Evolutionary conservation across 2,888 invertebrate species (phyloP).

Genomic region (Mactromeris polynyma): DNA sequence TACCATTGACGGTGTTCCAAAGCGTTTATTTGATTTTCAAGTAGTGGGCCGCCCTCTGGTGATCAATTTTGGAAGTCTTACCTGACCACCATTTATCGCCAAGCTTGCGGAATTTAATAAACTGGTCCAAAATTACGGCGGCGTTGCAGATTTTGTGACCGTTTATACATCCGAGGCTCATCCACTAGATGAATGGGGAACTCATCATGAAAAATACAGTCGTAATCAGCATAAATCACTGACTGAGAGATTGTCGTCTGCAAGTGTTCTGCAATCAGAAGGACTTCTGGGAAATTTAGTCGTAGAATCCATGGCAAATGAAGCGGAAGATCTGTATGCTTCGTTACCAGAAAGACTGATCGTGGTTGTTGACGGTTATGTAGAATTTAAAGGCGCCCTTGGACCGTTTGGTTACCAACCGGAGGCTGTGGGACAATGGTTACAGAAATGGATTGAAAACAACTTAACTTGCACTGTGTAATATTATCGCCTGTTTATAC

Average conservation of each 20-base stretch:
- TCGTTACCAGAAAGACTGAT: constrained; percentile 65
- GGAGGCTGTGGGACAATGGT: constrained; percentile 30
- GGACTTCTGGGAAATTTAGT: constrained; percentile 52
- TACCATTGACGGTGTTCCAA: constrained; percentile 36
- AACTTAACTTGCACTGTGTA: constrained; percentile 26
- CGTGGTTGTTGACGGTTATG: constrained; percentile 50
- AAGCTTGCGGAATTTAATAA: constrained; percentile 55
- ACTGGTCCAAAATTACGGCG: constrained; percentile 54
- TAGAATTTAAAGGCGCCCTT: constrained; percentile 44
- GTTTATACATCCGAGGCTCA: constrained; percentile 68
- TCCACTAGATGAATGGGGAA: constrained; percentile 64
- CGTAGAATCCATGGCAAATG: constrained; percentile 65
- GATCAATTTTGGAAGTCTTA: constrained; percentile 68
- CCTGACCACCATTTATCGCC: constrained; percentile 69
- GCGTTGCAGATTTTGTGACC: constrained; percentile 66
- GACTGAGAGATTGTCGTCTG: constrained; percentile 63
- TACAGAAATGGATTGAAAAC: constrained; percentile 33
- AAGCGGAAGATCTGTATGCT: constrained; percentile 45
- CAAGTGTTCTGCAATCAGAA: constrained; percentile 44
- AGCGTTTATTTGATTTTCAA: constrained; percentile 49
- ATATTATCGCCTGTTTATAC: not conserved
- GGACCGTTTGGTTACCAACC: constrained; percentile 60
- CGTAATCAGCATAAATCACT: constrained; percentile 59
- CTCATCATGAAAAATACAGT: constrained; percentile 50
- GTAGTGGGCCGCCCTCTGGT: constrained; percentile 58